A percentile compares a stretch with the other conserved stretches of the same genome.
These are phyloP conservation scores for Diadophis punctatus DNA, from an alignment of 2,113 vertebrate genomes.

Conservation along the genomic window DNA sequence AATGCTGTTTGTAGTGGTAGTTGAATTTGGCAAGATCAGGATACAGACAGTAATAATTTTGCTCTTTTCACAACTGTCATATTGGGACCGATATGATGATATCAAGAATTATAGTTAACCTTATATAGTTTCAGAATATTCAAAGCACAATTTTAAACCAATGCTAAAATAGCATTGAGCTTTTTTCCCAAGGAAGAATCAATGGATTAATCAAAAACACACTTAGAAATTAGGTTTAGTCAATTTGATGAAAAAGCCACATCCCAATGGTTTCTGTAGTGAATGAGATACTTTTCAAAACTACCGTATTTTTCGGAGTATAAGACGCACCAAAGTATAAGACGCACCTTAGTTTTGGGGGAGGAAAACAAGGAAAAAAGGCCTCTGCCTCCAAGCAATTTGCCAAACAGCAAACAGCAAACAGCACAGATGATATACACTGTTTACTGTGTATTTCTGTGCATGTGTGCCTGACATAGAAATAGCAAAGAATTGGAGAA, in stretches of 20 bases:
- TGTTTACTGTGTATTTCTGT: too few relatives aligned
- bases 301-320: too few relatives aligned
- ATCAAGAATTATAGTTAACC: constrained; percentile 2
- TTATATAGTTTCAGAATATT: neutral
- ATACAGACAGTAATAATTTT: neutral
- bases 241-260: neutral
- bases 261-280: neutral
- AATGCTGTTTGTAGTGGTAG: neutral
- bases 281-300: neutral
- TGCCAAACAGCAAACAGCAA: too few relatives aligned
- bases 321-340: too few relatives aligned
- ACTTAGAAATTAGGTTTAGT: neutral
- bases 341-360: too few relatives aligned
- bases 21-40: neutral
- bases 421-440: too few relatives aligned
- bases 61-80: neutral
- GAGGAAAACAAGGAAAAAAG: too few relatives aligned
- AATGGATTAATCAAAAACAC: neutral
- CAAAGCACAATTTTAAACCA: neutral
- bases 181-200: neutral
- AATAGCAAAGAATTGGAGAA: too few relatives aligned
- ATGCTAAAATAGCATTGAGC: neutral
- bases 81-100: neutral
- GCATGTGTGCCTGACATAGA: too few relatives aligned
- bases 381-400: too few relatives aligned